Base-by-base conservation (phyloP, 2,113 vertebrate species). In the Pachyramphus minor region DNA sequence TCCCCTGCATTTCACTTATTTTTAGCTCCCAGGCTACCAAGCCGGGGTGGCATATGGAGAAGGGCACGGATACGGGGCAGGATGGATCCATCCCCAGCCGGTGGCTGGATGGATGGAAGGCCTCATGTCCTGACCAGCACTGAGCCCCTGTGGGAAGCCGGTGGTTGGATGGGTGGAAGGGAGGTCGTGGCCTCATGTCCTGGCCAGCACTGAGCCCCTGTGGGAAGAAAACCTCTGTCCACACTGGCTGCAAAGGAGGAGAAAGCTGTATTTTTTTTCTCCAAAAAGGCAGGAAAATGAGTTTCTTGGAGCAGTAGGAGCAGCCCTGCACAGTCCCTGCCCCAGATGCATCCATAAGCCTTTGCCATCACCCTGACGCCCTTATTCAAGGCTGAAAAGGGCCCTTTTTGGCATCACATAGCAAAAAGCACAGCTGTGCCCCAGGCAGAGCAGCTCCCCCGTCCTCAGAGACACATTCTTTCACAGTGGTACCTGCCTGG, bases 61-160 rank as follows among this genome's bases (percentile, higher is more conserved):
- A 66, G 77, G 87, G 81, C 92, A 91, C 5, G 6, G 87, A 47
- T 0, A 0, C 1, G 0, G 22, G 45, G 77, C 64, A 14, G 81
- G 59, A 58, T 3, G 67, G 92, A 74, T 47, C 56, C 23, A 7
- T n/a, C 49, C 37, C 63, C 2, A 2, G 47, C 27, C 0, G 0
- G 23, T 21, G 50, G 30, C 35, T 28, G 50, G 42, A 56, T 31
- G 31, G 33, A 41, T 24, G 6, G 60, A 9, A 5, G 22, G 76
- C 15, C 30, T 6, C 42, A 0, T 8, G 56, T 31, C 62, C 56
- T 24, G 42, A 69, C 24, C 21, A 11, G 3, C 1, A 0, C 55
- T 12, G 62, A 88, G 14, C 37, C 15, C 50, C 33, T 0, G 0
- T 8, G n/a, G n/a, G n/a, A n/a, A 2, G 47, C 27, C 0, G 1